A percentile compares a stretch with the other conserved stretches of the same genome.
phyloP scores from a whole-genome alignment of 1,140 invertebrate species.

The Ladona fulva region DNA sequence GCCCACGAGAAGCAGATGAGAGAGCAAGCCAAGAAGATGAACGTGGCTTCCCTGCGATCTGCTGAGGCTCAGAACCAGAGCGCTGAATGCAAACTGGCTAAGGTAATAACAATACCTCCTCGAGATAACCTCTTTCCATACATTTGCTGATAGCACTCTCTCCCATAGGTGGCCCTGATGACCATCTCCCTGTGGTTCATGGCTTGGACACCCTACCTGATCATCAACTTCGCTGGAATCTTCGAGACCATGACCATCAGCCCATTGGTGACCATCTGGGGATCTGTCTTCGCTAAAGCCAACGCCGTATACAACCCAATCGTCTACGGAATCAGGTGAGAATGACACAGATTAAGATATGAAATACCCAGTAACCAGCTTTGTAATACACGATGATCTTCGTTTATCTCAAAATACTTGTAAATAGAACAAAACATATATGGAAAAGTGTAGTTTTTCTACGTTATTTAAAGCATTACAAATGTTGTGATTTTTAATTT shows the following conservation, averaged over 20 bases:
- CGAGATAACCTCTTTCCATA: background rate
- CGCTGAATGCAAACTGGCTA: slow-evolving; percentile 66
- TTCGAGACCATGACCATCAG: slow-evolving; percentile 55
- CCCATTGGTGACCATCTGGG: slow-evolving; percentile 67
- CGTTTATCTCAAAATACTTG: too few relatives aligned
- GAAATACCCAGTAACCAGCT: too few relatives aligned
- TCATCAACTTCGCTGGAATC: slow-evolving; percentile 68
- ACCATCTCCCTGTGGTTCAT: slow-evolving; percentile 75
- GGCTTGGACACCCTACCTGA: slow-evolving; percentile 76
- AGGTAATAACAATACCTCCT: slow-evolving; percentile 37
- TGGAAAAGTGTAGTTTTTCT: too few relatives aligned
- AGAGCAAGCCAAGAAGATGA: slow-evolving; percentile 79
- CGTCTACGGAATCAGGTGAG: slow-evolving; percentile 68
- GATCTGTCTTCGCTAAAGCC: slow-evolving; percentile 67
- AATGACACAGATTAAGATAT: too few relatives aligned
- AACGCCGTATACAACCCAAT: slow-evolving; percentile 74
- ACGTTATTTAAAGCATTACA: too few relatives aligned
- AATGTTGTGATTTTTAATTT: too few relatives aligned
- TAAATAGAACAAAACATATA: too few relatives aligned
- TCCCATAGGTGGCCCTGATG: slow-evolving; percentile 58
- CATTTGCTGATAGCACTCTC: too few relatives aligned
- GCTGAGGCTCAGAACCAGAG: slow-evolving; percentile 52
- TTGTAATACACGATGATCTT: too few relatives aligned
- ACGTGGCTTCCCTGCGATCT: slow-evolving; percentile 64
- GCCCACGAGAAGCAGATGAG: slow-evolving; percentile 73